These are phyloP conservation scores for Ylistrum balloti DNA, from an alignment of 1,140 invertebrate genomes.

Conservation along the genomic window DNA sequence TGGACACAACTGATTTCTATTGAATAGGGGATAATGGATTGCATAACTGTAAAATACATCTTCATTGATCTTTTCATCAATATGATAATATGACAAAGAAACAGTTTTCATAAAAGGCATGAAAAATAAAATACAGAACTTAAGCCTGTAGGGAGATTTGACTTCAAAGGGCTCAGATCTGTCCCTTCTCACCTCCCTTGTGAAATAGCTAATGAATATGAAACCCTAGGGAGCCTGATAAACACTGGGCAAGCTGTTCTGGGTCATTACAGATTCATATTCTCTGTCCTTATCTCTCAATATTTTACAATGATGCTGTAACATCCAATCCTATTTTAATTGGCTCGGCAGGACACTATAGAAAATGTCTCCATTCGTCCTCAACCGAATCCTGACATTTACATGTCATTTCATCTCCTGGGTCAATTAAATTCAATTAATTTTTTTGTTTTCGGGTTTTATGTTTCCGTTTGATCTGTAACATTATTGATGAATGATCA, in stretches of 20 bases:
- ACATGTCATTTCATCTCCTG: constrained; percentile 16
- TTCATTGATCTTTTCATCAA: constrained; percentile 6
- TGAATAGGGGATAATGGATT: background rate
- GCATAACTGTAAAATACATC: background rate
- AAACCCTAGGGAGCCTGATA: background rate
- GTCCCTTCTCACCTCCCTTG: background rate
- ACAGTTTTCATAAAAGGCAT: constrained; percentile 39
- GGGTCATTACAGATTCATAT: constrained; percentile 25
- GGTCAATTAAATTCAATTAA: constrained; percentile 36
- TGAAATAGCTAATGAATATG: constrained; percentile 10
- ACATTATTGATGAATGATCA: background rate
- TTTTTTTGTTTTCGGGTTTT: background rate
- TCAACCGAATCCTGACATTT: background rate
- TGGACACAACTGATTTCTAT: background rate
- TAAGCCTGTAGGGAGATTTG: constrained; percentile 9
- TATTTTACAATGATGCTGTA: constrained; percentile 5
- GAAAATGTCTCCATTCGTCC: background rate
- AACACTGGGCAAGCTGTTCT: constrained; percentile 15
- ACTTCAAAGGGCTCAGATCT: background rate
- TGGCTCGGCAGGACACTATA: background rate
- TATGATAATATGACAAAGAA: constrained; percentile 20
- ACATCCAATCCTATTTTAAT: background rate
- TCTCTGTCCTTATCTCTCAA: background rate
- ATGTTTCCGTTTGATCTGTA: background rate
- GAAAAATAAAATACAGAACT: background rate